A percentile compares a stretch with the other conserved stretches of the same genome.
These are phyloP conservation scores for Pelvicachromis taeniatus DNA, from an alignment of 2,113 vertebrate genomes.

Conservation along the genomic window DNA sequence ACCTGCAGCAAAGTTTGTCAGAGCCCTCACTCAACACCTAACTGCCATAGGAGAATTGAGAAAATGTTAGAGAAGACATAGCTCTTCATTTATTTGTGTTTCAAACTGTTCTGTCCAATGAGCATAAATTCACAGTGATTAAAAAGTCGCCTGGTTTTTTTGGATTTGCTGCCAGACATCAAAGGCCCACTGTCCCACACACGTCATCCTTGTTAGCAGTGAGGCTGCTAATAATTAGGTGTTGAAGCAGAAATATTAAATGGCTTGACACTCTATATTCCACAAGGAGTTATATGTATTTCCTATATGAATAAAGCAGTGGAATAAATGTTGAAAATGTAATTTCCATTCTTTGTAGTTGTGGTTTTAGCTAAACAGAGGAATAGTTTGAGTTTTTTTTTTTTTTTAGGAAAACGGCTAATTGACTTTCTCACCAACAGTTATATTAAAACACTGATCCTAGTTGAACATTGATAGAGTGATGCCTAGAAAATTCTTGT, in stretches of 20 bases:
- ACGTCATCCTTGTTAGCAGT: background rate
- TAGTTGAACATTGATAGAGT: background rate
- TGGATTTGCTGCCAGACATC: slow-evolving; percentile 18
- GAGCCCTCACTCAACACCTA: background rate
- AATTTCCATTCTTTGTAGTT: background rate
- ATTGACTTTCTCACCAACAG: background rate
- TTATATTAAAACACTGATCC: background rate
- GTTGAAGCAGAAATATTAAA: background rate
- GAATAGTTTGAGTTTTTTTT: background rate
- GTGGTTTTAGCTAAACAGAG: background rate
- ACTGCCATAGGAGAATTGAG: background rate
- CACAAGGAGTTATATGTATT: background rate
- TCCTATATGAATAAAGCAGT: background rate
- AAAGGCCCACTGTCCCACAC: slow-evolving; percentile 29
- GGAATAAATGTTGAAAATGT: background rate
- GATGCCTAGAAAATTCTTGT: background rate
- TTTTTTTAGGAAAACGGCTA: background rate
- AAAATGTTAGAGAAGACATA: slow-evolving; percentile 17
- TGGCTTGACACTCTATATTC: background rate
- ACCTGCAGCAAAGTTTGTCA: slow-evolving; percentile 26
- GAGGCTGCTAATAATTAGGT: slow-evolving; percentile 15
- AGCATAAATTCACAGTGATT: slow-evolving; percentile 29
- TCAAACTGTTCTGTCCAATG: slow-evolving; percentile 30
- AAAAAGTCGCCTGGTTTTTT: slow-evolving; percentile 37
- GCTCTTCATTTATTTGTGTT: slow-evolving; percentile 23